Base-by-base conservation (phyloP, 2,888 invertebrate species). In the Seladonia tumulorum region DNA sequence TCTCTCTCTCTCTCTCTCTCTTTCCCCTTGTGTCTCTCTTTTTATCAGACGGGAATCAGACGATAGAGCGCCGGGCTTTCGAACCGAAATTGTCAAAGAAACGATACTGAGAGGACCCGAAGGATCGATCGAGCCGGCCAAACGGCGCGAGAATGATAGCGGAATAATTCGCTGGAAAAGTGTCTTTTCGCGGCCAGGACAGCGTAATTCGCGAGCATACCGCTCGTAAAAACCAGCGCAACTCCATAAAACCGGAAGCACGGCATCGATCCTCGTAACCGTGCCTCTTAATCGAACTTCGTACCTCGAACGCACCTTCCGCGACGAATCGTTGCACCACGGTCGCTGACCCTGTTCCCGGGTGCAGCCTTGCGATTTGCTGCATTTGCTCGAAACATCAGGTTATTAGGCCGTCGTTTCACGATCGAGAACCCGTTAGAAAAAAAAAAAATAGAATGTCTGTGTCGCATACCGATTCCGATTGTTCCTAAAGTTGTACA, bases 281-380 rank as follows among this genome's bases (percentile, higher is more conserved):
- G 89, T 82, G 70, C 75, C 85, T 79, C 83, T 90, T 90, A 89
- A 90, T 89, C 89, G 86, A 90, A 90, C 85, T 89, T 78, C 77
- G 53, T 73, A 71, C 71, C 71, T 18, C 22, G 35, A 68, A 68
- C 35, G 66, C 66, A 39, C 18, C 66, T 68, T 68, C 22, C 66
- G 63, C 63, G 29, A 25, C 66, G 22, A 22, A 68, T 39, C n/a
- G 68, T 10, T 42, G 35, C 35, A 68, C 53, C 53, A 53, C 53
- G 53, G 53, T 53, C 53, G n/a, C 1, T 53, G 22, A 53, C 22
- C n/a, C 53, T 22, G n/a, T 53, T n/a, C 53, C 22, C 49, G 10
- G n/a, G 0, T 3, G 53, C 3, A 22, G 53, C n/a, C n/a, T n/a
- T 53, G 53, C 53, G n/a, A n/a, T 53, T n/a, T 53, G 22, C 53